A percentile compares a stretch with the other conserved stretches of the same genome.
Conservation (phyloP, 2,113 vertebrate genomes). For the Choloepus hoffmanni region DNA sequence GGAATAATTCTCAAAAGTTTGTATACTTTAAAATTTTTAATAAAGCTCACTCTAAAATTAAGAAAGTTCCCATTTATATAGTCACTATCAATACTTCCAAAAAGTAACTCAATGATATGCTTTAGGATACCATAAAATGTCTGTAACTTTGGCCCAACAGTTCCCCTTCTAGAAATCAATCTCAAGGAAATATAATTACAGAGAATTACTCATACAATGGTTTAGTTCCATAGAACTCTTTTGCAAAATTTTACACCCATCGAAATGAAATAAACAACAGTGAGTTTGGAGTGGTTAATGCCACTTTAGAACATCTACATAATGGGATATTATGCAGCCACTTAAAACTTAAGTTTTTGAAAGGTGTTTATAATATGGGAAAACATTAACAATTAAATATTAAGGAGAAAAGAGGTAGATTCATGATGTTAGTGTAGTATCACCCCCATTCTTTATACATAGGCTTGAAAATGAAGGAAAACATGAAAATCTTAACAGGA, state of each 20-base stretch:
- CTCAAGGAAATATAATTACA: background rate
- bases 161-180: background rate
- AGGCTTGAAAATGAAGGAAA: background rate
- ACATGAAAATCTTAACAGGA: background rate
- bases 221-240: too few species aligned
- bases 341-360: background rate
- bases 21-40: background rate
- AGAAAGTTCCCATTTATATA: too few species aligned
- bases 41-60: background rate
- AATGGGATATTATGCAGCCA: too few species aligned
- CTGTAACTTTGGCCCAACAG: background rate
- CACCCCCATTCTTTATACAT: background rate
- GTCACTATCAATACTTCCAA: background rate
- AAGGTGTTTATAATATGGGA: background rate
- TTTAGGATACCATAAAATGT: background rate
- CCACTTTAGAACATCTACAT: too few species aligned
- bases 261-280: too few species aligned
- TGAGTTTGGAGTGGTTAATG: background rate
- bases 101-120: too few species aligned
- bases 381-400: background rate
- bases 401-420: background rate
- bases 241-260: background rate
- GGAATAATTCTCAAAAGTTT: background rate
- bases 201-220: background rate
- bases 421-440: background rate